Conservation (phyloP, 2,888 invertebrate species). For the Lymantria dispar region DNA sequence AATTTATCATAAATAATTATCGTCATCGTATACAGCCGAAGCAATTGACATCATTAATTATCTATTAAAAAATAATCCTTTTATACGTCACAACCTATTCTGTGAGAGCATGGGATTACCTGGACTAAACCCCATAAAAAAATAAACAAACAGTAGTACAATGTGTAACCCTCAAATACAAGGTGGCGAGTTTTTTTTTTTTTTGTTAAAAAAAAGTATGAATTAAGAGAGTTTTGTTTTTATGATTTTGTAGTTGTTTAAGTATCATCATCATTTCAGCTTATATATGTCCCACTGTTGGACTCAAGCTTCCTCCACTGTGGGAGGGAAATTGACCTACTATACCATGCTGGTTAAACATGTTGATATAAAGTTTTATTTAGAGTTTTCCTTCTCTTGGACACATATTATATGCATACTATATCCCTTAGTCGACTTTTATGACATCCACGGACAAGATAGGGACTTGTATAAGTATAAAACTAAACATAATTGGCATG, state of each 20-base stretch:
- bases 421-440: no score
- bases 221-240: slow-evolving; percentile 19
- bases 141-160: slow-evolving; percentile 66
- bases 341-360: no score
- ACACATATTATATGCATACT: no score
- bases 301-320: no score
- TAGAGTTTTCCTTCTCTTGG: no score
- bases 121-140: slow-evolving; percentile 71
- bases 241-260: slow-evolving; percentile 1
- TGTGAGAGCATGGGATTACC: slow-evolving; percentile 76
- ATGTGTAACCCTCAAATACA: slow-evolving; percentile 56
- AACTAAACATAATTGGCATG: not conserved
- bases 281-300: no score
- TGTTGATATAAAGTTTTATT: no score
- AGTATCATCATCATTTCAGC: no score
- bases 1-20: not conserved
- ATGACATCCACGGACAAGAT: no score
- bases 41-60: slow-evolving; percentile 72
- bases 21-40: slow-evolving; percentile 39
- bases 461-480: no score
- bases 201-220: slow-evolving; percentile 35
- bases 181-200: slow-evolving; percentile 46
- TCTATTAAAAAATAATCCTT: slow-evolving; percentile 79
- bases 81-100: slow-evolving; percentile 75
- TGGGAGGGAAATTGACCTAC: no score